Base-by-base conservation (phyloP, 2,797 vertebrate species). In the Adelosebastes latens region DNA sequence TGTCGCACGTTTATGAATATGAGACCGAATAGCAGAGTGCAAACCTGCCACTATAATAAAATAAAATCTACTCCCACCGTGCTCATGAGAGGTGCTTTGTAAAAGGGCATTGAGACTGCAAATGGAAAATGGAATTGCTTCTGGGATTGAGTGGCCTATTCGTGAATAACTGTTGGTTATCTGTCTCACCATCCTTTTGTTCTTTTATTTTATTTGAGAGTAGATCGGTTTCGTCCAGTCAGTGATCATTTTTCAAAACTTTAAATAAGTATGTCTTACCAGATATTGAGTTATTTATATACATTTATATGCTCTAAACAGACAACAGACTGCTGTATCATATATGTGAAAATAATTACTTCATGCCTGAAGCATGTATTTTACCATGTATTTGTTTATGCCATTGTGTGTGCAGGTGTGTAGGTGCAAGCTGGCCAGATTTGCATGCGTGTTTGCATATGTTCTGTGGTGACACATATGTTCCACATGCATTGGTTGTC, bases 41-140 rank as follows among this genome's bases (percentile, higher is more conserved):
- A 84, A 77, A 82, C 60, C 79, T 79, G 65, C 77, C 84, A 63
- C 76, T 63, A 52, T 34, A 73, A 82, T 81, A 82, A 75, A 75
- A 64, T 85, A 72, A 89, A 36, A 3, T 85, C 75, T 20, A 32
- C 59, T 63, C 59, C 18, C 2, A 2, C 36, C 1, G 2, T 8
- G 27, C 68, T 60, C 76, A 0, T 66, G 60, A 90, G 85, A 76
- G 78, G 25, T 29, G 78, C 36, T 34, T 71, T 77, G 74, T 76
- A 8, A 77, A 74, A 66, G 56, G 52, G 31, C 27, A 69, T 49
- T 55, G 20, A 46, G 79, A 59, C 18, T 64, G 71, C 73, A 84
- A 78, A 90, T 75, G 72, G 85, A 84, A 87, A 82, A 25, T 72
- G 68, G 49, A 89, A 88, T 84, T 81, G 89, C 82, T 77, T 91